Percentiles rank a stretch among this genome's conserved stretches.
Evolutionary conservation across 1,140 invertebrate species (phyloP).

Genomic region (Conus ventricosus): DNA sequence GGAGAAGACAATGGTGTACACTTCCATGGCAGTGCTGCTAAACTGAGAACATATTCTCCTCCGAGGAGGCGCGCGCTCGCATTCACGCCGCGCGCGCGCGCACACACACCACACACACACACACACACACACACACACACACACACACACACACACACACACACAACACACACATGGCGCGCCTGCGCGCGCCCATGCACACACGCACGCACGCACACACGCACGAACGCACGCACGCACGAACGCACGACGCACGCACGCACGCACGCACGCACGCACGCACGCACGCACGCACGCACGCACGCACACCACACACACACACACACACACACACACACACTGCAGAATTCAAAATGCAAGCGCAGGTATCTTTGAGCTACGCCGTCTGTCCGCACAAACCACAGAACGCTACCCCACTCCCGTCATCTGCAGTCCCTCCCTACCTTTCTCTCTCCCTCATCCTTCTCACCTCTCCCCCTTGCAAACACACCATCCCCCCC

Average conservation of each 20-base stretch:
- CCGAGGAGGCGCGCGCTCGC: neutral
- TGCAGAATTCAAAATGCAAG: too few species aligned
- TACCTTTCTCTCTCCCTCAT: too few species aligned
- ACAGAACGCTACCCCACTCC: too few species aligned
- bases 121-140: neutral
- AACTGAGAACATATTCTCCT: too few species aligned
- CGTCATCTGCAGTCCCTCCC: too few species aligned
- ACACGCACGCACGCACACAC: neutral
- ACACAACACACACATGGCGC: neutral
- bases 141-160: slow-evolving; percentile 17
- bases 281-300: neutral
- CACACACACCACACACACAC: neutral
- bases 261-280: neutral
- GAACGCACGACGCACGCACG: neutral
- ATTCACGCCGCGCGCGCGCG: neutral
- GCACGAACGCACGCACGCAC: neutral
- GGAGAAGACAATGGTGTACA: too few species aligned
- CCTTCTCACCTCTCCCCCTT: too few species aligned
- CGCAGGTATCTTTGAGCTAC: too few species aligned
- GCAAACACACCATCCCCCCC: too few species aligned
- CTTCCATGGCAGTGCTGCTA: too few species aligned
- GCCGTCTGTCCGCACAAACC: too few species aligned
- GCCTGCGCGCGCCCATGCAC: neutral
- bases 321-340: too few species aligned
- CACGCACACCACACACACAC: neutral